These are phyloP conservation scores for Meghimatium bilineatum DNA, from an alignment of 2,888 invertebrate species.

Conservation along the genomic window DNA sequence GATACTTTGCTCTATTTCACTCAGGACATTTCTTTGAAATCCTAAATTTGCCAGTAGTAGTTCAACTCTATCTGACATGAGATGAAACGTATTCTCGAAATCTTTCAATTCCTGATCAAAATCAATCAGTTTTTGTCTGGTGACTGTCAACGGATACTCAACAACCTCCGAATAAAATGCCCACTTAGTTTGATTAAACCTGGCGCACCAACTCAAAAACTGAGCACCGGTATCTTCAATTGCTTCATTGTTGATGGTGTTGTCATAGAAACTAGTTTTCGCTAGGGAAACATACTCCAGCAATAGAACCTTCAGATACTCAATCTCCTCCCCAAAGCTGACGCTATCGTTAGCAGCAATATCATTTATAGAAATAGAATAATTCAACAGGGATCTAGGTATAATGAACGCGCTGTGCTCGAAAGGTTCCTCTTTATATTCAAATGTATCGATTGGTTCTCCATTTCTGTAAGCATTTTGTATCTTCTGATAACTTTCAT, in stretches of 20 bases:
- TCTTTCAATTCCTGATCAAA: constrained; percentile 52
- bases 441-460: constrained; percentile 60
- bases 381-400: constrained; percentile 60
- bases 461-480: constrained; percentile 61
- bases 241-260: constrained; percentile 52
- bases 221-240: constrained; percentile 50
- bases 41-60: constrained; percentile 46
- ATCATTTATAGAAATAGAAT: constrained; percentile 56
- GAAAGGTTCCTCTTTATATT: constrained; percentile 55
- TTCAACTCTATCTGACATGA: constrained; percentile 53
- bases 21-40: constrained; percentile 50
- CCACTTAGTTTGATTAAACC: constrained; percentile 60
- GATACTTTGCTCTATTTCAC: constrained; percentile 50
- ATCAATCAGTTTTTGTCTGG: constrained; percentile 51
- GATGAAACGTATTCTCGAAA: constrained; percentile 43
- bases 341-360: constrained; percentile 46
- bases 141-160: constrained; percentile 57
- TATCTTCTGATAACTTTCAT: constrained; percentile 59
- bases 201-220: constrained; percentile 56
- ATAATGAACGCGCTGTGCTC: constrained; percentile 58
- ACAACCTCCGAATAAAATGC: constrained; percentile 62
- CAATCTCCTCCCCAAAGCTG: background rate
- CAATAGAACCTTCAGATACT: background rate
- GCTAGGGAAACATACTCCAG: constrained; percentile 49
- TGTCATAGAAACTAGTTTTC: constrained; percentile 49